Conservation (phyloP, 2,888 invertebrate genomes). For the Cataglyphis rosenhaueri region DNA sequence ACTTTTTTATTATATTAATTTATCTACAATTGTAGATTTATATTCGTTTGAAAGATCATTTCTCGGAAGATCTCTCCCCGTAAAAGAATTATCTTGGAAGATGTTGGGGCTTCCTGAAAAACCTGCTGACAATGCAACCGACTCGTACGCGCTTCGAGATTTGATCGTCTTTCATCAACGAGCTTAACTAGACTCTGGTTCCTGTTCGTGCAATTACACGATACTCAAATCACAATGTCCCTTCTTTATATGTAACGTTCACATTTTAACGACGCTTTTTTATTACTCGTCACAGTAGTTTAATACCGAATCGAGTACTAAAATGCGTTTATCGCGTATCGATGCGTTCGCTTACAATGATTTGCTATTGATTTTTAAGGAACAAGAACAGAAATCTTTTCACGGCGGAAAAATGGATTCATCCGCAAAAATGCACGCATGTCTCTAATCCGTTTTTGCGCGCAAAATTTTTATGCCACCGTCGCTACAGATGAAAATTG, state of each 20-base stretch:
- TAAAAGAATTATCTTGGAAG: not conserved
- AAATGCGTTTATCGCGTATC: slow-evolving; percentile 68
- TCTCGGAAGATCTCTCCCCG: not conserved
- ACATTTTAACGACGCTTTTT: slow-evolving; percentile 63
- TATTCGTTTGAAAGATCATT: not conserved
- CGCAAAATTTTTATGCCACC: slow-evolving; percentile 9
- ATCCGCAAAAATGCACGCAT: not conserved
- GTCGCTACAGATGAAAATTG: slow-evolving; percentile 15
- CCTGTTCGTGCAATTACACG: slow-evolving; percentile 24
- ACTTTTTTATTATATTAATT: not conserved
- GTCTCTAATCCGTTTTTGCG: not conserved
- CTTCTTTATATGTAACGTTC: slow-evolving; percentile 60
- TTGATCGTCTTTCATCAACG: slow-evolving; percentile 63
- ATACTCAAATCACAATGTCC: slow-evolving; percentile 55
- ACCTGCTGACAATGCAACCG: slow-evolving; percentile 16
- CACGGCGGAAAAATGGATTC: slow-evolving; percentile 5
- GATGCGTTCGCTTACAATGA: slow-evolving; percentile 41
- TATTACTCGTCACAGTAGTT: slow-evolving; percentile 60
- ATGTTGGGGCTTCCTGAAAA: not conserved
- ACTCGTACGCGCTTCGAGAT: slow-evolving; percentile 12
- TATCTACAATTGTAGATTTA: not conserved
- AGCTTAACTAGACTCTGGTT: slow-evolving; percentile 59
- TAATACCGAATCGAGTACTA: slow-evolving; percentile 45
- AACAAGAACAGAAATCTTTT: not conserved
- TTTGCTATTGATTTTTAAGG: not conserved